Conservation (phyloP, 2,888 invertebrate genomes). For the Isoperla grammatica region DNA sequence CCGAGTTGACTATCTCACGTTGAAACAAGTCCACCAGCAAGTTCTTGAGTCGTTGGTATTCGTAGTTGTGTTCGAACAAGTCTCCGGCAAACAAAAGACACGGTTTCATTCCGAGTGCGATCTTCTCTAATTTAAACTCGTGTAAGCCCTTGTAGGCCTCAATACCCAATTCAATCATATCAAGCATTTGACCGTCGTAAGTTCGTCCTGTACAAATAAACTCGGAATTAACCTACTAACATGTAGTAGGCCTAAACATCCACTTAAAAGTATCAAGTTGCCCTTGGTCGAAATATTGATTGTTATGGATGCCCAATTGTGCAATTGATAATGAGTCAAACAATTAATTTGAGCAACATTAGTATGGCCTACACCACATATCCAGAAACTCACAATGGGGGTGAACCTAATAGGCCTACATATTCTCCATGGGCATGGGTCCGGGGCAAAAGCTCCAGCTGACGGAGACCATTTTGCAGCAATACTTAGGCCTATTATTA, state of each 20-base stretch:
- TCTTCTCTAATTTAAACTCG: conserved; percentile 74
- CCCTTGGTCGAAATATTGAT: too few species aligned
- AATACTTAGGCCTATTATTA: too few species aligned
- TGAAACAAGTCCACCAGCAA: conserved; percentile 90
- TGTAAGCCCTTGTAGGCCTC: conserved; percentile 72
- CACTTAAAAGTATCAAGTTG: too few species aligned
- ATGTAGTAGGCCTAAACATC: too few species aligned
- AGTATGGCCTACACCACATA: too few species aligned
- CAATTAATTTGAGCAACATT: conserved; percentile 1
- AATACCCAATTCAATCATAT: conserved; percentile 94
- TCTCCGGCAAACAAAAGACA: conserved; percentile 89
- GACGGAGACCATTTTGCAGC: too few species aligned
- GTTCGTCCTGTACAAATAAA: conserved; percentile 60
- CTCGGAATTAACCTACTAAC: too few species aligned
- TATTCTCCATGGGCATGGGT: too few species aligned
- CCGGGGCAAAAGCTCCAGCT: too few species aligned
- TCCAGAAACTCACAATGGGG: too few species aligned
- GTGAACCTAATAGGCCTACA: too few species aligned
- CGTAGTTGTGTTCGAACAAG: conserved; percentile 76
- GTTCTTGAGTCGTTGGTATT: conserved; percentile 78
- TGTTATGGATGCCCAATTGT: too few species aligned
- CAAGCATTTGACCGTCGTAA: conserved; percentile 83
- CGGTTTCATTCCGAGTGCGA: conserved; percentile 80
- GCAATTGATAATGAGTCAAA: background rate
- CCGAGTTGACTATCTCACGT: conserved; percentile 69